Conservation (phyloP, 2,113 vertebrate genomes). For the Lepus timidus region DNA sequence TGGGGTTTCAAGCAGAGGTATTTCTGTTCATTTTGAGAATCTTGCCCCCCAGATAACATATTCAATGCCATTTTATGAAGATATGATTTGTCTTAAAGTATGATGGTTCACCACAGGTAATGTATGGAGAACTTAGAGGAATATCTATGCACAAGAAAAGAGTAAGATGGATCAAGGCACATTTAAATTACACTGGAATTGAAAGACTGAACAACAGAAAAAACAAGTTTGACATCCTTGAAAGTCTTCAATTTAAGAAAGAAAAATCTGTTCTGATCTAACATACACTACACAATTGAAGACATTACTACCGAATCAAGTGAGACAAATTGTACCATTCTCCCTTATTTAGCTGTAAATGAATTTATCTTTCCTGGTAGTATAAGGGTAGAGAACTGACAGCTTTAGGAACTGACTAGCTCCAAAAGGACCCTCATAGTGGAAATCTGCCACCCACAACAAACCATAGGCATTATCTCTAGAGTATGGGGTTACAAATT, state of each 20-base stretch:
- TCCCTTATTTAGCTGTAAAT: constrained; percentile 73
- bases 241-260: constrained; percentile 66
- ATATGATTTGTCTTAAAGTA: not conserved
- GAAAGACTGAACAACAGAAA: constrained; percentile 61
- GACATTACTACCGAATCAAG: constrained; percentile 65
- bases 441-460: not conserved
- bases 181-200: constrained; percentile 22
- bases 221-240: constrained; percentile 48
- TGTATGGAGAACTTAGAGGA: not conserved
- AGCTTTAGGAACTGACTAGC: constrained; percentile 25
- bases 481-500: not conserved
- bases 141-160: not conserved
- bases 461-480: not conserved
- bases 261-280: constrained; percentile 68
- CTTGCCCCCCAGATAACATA: not conserved
- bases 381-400: not conserved
- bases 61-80: not conserved
- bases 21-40: not conserved
- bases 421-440: not conserved
- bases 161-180: not conserved
- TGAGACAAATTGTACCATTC: constrained; percentile 69
- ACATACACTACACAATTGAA: constrained; percentile 63
- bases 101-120: not conserved
- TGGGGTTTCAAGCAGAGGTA: not conserved
- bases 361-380: constrained; percentile 64